phyloP scores from a whole-genome alignment of 2,113 vertebrate genomes.

The Panthera leo region DNA sequence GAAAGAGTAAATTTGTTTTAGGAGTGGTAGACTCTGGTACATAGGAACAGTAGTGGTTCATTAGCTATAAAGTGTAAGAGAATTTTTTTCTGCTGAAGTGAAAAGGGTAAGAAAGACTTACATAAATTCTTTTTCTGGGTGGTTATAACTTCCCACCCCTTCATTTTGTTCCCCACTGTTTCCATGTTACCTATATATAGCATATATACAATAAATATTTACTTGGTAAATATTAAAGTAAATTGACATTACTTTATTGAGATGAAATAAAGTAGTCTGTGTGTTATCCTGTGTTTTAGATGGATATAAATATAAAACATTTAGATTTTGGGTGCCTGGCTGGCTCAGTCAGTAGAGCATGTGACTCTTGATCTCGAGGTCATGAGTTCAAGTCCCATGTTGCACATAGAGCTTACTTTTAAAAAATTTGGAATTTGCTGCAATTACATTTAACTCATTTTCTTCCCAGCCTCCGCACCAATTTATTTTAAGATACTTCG shows the following conservation, averaged over 20 bases:
- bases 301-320: not conserved
- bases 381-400: not conserved
- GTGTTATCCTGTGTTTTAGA: not conserved
- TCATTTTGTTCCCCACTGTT: not conserved
- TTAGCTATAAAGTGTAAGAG: slow-evolving; percentile 52
- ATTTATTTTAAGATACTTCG: not conserved
- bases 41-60: slow-evolving; percentile 18
- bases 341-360: not conserved
- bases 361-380: not conserved
- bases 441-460: not conserved
- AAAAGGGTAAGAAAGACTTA: not conserved
- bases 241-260: not conserved
- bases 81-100: not conserved
- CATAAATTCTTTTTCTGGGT: not conserved
- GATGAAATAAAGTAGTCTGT: not conserved
- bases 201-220: not conserved
- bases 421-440: not conserved
- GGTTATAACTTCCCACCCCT: not conserved
- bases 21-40: not conserved
- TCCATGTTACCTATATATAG: not conserved
- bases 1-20: slow-evolving; percentile 23
- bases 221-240: slow-evolving; percentile 4
- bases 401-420: not conserved
- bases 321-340: not conserved
- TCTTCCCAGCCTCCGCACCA: too few species aligned